These are phyloP conservation scores for Zygaena filipendulae DNA, from an alignment of 2,888 invertebrate genomes.

Conservation along the genomic window DNA sequence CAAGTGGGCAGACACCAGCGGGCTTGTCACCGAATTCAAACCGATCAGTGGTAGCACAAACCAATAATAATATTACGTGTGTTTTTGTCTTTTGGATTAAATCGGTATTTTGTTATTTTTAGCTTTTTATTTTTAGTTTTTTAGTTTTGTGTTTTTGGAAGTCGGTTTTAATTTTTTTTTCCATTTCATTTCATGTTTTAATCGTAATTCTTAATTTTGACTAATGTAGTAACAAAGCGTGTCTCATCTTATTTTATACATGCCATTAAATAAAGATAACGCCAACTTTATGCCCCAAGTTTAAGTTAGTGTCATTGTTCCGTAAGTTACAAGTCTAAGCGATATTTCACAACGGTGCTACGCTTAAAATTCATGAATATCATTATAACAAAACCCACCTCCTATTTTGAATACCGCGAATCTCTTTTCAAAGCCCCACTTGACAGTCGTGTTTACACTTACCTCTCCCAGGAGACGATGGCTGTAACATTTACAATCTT, in stretches of 20 bases:
- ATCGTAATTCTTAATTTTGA: slow-evolving; percentile 7
- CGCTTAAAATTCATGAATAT: slow-evolving; percentile 61
- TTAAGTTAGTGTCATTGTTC: slow-evolving; percentile 64
- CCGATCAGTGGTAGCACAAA: too few species aligned
- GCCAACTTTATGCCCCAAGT: slow-evolving; percentile 49
- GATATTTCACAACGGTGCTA: slow-evolving; percentile 53
- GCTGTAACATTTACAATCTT: slow-evolving; percentile 15
- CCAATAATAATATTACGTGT: too few species aligned
- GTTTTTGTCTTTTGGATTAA: slow-evolving; percentile 7
- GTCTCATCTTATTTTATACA: slow-evolving; percentile 51
- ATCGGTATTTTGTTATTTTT: too few species aligned
- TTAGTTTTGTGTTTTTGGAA: slow-evolving; percentile 2
- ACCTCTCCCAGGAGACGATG: slow-evolving; percentile 40
- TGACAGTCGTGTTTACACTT: slow-evolving; percentile 44
- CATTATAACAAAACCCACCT: slow-evolving; percentile 54
- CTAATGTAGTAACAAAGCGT: slow-evolving; percentile 49
- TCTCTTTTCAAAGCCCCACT: slow-evolving; percentile 34
- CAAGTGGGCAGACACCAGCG: too few species aligned
- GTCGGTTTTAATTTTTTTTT: neutral
- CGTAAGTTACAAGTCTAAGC: slow-evolving; percentile 58
- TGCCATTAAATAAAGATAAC: slow-evolving; percentile 56
- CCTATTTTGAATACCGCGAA: slow-evolving; percentile 52
- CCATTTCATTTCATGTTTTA: too few species aligned
- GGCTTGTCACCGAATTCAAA: too few species aligned
- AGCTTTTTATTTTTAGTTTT: too few species aligned